Conservation (phyloP, 2,888 invertebrate genomes). For the Phaedon cochleariae region DNA sequence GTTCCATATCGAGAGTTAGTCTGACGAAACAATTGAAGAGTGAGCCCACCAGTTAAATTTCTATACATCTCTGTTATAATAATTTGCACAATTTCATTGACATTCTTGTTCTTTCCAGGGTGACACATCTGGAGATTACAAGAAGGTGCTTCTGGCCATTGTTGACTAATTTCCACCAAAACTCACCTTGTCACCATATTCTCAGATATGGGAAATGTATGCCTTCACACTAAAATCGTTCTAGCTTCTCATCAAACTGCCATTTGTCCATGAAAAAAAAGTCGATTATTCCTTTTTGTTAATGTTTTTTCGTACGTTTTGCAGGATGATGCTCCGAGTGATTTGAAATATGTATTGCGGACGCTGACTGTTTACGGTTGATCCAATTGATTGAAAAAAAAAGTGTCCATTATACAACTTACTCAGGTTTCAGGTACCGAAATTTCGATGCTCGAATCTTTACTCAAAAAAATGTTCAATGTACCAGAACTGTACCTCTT, state of each 20-base stretch:
- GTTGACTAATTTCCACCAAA: constrained; percentile 65
- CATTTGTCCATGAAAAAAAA: constrained; percentile 38
- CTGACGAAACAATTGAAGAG: no score
- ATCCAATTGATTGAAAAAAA: constrained; percentile 25
- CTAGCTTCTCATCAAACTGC: constrained; percentile 56
- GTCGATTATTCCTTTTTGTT: constrained; percentile 15
- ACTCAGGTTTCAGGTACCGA: constrained; percentile 34
- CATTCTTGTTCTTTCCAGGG: constrained; percentile 72
- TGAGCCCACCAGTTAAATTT: no score
- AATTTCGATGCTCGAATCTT: constrained; percentile 14
- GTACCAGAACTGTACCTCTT: constrained; percentile 14
- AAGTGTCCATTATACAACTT: constrained; percentile 31
- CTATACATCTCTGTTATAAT: no score
- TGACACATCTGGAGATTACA: constrained; percentile 94
- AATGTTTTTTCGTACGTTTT: constrained; percentile 63
- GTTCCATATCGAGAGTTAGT: no score
- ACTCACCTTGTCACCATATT: constrained; percentile 47
- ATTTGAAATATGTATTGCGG: constrained; percentile 73
- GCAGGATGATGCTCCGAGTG: constrained; percentile 75
- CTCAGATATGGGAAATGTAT: constrained; percentile 37
- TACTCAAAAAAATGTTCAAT: background rate
- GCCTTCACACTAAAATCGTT: constrained; percentile 40
- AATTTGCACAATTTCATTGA: constrained; percentile 40
- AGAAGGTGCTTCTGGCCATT: constrained; percentile 86
- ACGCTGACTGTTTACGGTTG: constrained; percentile 62